These are phyloP conservation scores for Sylvicola cinctus DNA, from an alignment of 2,888 invertebrate species.

Conservation along the genomic window DNA sequence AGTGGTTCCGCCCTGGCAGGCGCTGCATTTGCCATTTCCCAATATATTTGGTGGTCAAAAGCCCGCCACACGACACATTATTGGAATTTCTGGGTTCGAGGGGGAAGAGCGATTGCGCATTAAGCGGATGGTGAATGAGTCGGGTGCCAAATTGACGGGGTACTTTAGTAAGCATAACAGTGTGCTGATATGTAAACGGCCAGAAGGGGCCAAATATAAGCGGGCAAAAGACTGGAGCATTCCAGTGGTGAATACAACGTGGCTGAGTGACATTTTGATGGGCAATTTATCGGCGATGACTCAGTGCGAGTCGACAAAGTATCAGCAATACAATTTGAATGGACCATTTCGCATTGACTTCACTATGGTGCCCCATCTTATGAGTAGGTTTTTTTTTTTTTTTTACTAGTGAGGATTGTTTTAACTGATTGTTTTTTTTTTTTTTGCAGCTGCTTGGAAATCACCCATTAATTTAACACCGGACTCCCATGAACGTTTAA, in stretches of 20 bases:
- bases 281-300: conserved; percentile 68
- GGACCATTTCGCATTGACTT: conserved; percentile 76
- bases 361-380: conserved; percentile 63
- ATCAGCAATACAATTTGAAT: conserved; percentile 64
- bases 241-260: conserved; percentile 78
- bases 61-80: conserved; percentile 56
- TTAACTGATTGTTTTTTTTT: conserved; percentile 3
- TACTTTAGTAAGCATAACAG: conserved; percentile 66
- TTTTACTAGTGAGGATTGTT: conserved; percentile 2
- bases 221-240: conserved; percentile 85
- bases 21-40: conserved; percentile 73
- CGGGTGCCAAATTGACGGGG: conserved; percentile 66
- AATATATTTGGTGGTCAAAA: conserved; percentile 39
- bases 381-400: conserved; percentile 44
- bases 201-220: conserved; percentile 70
- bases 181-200: conserved; percentile 53
- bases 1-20: conserved; percentile 82
- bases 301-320: conserved; percentile 64
- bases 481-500: conserved; percentile 68
- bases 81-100: conserved; percentile 74
- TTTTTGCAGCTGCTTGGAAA: conserved; percentile 67
- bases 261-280: conserved; percentile 81
- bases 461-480: conserved; percentile 76
- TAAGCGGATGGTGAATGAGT: conserved; percentile 61
- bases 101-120: conserved; percentile 66